These are phyloP conservation scores for Bombyx mandarina DNA, from an alignment of 1,140 invertebrate genomes.

Conservation along the genomic window DNA sequence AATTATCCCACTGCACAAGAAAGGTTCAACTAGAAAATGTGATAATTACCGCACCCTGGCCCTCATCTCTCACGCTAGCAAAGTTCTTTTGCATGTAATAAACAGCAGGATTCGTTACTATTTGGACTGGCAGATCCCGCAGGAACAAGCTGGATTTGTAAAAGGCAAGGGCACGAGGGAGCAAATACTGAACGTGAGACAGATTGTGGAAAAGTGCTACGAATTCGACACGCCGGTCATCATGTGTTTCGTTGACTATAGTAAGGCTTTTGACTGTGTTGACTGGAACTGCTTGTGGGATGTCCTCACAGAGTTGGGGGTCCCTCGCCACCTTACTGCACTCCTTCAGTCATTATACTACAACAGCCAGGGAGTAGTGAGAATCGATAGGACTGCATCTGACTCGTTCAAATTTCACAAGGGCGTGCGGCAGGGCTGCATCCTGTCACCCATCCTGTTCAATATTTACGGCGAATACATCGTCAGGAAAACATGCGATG, in stretches of 20 bases:
- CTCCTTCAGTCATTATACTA: no score
- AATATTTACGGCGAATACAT: no score
- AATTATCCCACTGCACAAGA: conserved; percentile 18
- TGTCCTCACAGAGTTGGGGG: no score
- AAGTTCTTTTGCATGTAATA: conserved; percentile 19
- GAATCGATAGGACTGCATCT: no score
- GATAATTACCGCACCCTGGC: conserved; percentile 17
- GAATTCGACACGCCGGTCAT: conserved; percentile 10
- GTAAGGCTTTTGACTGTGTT: conserved; percentile 19
- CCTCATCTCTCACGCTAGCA: conserved; percentile 20
- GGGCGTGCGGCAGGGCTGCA: no score
- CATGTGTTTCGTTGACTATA: no score
- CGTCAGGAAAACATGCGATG: no score
- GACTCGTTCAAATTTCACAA: no score
- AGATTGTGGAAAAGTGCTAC: conserved; percentile 11
- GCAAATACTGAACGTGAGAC: conserved; percentile 18
- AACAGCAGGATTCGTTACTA: conserved; percentile 12
- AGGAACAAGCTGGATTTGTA: conserved; percentile 20
- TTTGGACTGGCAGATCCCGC: conserved; percentile 12
- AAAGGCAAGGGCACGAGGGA: conserved; percentile 20
- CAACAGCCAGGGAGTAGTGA: no score
- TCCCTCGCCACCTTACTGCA: no score
- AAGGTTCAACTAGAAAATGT: conserved; percentile 16
- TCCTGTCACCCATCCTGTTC: no score
- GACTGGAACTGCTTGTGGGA: conserved; percentile 8